A percentile compares a stretch with the other conserved stretches of the same genome.
Evolutionary conservation across 2,797 vertebrate genomes (phyloP).

Genomic region (Gymnopithys bicolor): DNA sequence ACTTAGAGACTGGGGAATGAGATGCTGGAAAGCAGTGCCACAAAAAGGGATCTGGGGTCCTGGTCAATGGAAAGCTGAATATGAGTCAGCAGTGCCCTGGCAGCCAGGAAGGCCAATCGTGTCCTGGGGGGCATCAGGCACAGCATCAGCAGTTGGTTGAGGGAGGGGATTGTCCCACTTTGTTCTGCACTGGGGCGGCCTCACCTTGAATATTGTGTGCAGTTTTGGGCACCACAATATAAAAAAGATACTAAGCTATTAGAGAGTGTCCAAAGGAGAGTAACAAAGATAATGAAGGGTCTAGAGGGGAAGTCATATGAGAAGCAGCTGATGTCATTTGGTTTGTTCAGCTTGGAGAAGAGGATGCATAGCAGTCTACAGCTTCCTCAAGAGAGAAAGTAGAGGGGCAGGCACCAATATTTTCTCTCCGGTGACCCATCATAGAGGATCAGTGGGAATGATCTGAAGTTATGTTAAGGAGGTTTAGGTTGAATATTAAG

Average conservation of each 20-base stretch:
- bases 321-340: not conserved
- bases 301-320: not conserved
- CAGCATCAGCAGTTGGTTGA: accelerated
- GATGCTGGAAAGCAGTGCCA: not conserved
- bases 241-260: not conserved
- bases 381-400: not conserved
- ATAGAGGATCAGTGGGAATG: not conserved
- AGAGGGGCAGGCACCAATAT: not conserved
- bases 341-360: not conserved
- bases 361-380: not conserved
- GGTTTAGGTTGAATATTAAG: not conserved
- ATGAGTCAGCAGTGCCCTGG: not conserved
- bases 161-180: accelerated
- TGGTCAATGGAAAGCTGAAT: not conserved
- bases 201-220: not conserved
- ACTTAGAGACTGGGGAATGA: not conserved
- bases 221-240: not conserved
- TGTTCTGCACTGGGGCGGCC: not conserved
- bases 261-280: not conserved
- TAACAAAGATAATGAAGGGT: not conserved
- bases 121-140: not conserved
- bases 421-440: not conserved
- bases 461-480: not conserved
- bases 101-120: accelerated
- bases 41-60: not conserved